Conservation (phyloP, 1,140 invertebrate species). For the Meteorus sp. region DNA sequence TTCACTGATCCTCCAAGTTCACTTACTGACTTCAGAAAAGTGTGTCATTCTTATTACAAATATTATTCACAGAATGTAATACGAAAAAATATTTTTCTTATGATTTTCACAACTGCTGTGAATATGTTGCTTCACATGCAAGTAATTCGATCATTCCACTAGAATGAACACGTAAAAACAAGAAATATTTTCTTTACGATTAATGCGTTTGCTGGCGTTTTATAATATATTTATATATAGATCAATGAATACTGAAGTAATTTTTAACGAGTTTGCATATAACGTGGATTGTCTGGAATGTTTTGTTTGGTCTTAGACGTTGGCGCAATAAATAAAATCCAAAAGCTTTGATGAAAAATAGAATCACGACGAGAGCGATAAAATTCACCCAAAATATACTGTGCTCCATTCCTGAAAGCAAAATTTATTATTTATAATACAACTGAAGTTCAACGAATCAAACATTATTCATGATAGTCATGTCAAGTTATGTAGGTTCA, state of each 20-base stretch:
- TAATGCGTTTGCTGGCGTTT: not conserved
- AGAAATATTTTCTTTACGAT: no score
- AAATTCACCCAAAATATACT: constrained; percentile 66
- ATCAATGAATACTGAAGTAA: constrained; percentile 56
- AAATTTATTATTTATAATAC: not conserved
- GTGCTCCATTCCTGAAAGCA: constrained; percentile 62
- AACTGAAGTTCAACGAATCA: not conserved
- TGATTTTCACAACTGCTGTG: no score
- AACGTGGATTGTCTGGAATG: constrained; percentile 64
- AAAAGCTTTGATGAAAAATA: constrained; percentile 62
- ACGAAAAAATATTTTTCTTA: no score
- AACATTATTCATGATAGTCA: constrained; percentile 21
- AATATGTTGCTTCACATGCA: no score
- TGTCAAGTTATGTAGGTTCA: no score
- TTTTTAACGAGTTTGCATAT: constrained; percentile 65
- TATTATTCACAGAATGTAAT: no score
- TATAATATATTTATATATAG: not conserved
- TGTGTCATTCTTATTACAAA: no score
- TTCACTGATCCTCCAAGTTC: no score
- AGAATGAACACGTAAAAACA: no score
- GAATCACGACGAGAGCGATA: constrained; percentile 60
- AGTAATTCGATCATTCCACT: no score
- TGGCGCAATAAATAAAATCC: constrained; percentile 70
- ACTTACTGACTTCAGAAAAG: no score
- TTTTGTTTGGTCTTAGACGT: constrained; percentile 68